These are phyloP conservation scores for Cantharis rufa DNA, from an alignment of 2,888 invertebrate species.

Conservation along the genomic window DNA sequence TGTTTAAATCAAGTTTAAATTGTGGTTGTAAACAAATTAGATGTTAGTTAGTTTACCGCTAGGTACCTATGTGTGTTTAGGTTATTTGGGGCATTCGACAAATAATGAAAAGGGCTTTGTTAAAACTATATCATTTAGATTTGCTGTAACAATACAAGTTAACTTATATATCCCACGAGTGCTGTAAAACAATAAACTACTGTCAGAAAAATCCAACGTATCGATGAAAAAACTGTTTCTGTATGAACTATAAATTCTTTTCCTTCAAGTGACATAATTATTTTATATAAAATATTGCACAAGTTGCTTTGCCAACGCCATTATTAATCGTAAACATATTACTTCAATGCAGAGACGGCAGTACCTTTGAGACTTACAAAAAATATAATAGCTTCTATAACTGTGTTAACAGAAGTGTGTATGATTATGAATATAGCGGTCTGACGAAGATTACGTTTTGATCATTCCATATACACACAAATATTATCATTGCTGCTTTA, in stretches of 20 bases:
- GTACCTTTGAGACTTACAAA: no score
- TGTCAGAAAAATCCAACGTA: background rate
- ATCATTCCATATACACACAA: no score
- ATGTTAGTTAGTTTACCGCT: background rate
- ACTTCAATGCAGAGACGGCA: background rate
- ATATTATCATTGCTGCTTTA: no score
- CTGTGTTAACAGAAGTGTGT: no score
- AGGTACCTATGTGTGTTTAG: background rate
- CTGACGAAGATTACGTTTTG: no score
- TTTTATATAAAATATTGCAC: background rate
- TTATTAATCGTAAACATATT: background rate
- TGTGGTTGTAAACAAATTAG: background rate
- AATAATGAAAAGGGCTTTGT: background rate
- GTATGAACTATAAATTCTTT: background rate
- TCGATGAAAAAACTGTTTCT: background rate
- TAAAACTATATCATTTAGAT: background rate
- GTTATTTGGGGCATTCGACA: background rate
- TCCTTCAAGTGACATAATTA: background rate
- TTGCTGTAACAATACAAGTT: background rate
- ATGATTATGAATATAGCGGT: no score
- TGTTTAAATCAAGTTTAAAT: background rate
- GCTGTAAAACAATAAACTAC: background rate
- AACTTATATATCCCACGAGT: background rate
- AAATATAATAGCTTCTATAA: no score
- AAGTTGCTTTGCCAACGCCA: background rate